phyloP scores from a whole-genome alignment of 2,888 invertebrate species.

The Xanthia icteritia region DNA sequence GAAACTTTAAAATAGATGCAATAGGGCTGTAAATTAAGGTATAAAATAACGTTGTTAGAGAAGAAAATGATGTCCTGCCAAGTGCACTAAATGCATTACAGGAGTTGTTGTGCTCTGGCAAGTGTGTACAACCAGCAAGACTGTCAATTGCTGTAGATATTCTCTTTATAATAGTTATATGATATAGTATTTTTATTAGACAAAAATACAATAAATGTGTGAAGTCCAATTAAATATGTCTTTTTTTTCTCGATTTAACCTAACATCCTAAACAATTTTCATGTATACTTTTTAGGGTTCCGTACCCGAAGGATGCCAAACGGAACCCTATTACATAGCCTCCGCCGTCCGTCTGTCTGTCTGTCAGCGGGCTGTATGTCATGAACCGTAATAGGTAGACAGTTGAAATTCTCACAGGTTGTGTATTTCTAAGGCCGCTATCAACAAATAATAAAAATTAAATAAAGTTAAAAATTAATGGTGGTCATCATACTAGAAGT shows the following conservation, averaged over 20 bases:
- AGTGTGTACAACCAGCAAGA: constrained; percentile 88
- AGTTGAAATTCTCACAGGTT: no score
- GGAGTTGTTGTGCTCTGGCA: constrained; percentile 81
- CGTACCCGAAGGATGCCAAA: no score
- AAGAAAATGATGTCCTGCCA: constrained; percentile 69
- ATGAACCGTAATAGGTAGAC: no score
- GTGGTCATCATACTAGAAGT: no score
- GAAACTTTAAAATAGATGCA: constrained; percentile 74
- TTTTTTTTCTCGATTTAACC: constrained; percentile 63
- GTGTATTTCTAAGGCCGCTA: no score
- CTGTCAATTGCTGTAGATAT: constrained; percentile 90
- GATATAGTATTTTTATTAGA: constrained; percentile 90
- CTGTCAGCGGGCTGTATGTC: no score
- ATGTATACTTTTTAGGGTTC: not conserved
- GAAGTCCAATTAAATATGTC: constrained; percentile 81
- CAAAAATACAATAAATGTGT: constrained; percentile 91
- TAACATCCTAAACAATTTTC: not conserved
- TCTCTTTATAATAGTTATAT: constrained; percentile 87
- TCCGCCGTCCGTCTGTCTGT: no score
- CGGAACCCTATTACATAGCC: no score
- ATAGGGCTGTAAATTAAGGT: constrained; percentile 87
- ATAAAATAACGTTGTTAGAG: constrained; percentile 78
- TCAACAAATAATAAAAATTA: no score
- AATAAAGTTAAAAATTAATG: no score
- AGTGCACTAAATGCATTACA: constrained; percentile 76